Evolutionary conservation across 2,888 invertebrate species (phyloP).

Genomic region (Epinotia bilunana): DNA sequence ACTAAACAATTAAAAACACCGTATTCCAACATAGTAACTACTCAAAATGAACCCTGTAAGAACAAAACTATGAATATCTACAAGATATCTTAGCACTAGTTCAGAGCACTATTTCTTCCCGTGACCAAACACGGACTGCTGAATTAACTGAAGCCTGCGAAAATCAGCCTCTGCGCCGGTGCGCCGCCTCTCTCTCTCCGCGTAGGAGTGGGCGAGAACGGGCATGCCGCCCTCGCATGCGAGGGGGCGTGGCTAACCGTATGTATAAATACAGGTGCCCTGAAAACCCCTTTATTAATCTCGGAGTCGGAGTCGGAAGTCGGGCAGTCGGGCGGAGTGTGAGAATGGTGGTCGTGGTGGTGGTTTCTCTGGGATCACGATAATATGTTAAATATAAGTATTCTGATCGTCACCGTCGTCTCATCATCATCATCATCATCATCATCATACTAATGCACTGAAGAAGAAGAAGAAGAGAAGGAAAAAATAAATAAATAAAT

Average conservation of each 20-base stretch:
- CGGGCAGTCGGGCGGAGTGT: slow-evolving; percentile 55
- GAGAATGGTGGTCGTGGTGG: too few species aligned
- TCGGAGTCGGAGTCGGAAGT: slow-evolving; percentile 59
- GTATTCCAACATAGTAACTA: too few species aligned
- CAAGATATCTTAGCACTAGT: not conserved
- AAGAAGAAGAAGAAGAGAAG: too few species aligned
- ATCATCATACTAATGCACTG: too few species aligned
- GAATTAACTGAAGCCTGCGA: not conserved
- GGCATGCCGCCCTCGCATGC: not conserved
- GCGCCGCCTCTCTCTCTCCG: not conserved
- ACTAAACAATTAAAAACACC: too few species aligned
- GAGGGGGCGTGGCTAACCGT: not conserved
- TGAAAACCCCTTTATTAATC: slow-evolving; percentile 43
- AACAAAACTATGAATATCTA: too few species aligned
- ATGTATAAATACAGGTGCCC: slow-evolving; percentile 31
- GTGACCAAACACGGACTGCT: not conserved
- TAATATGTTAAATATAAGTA: too few species aligned
- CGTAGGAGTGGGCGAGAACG: not conserved
- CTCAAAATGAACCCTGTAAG: not conserved
- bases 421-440: too few species aligned
- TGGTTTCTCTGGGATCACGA: too few species aligned
- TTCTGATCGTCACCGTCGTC: too few species aligned
- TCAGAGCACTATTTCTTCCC: not conserved
- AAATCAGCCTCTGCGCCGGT: slow-evolving; percentile 1
- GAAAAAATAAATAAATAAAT: too few species aligned